phyloP scores from a whole-genome alignment of 1,140 invertebrate species.

The Myzus persicae region DNA sequence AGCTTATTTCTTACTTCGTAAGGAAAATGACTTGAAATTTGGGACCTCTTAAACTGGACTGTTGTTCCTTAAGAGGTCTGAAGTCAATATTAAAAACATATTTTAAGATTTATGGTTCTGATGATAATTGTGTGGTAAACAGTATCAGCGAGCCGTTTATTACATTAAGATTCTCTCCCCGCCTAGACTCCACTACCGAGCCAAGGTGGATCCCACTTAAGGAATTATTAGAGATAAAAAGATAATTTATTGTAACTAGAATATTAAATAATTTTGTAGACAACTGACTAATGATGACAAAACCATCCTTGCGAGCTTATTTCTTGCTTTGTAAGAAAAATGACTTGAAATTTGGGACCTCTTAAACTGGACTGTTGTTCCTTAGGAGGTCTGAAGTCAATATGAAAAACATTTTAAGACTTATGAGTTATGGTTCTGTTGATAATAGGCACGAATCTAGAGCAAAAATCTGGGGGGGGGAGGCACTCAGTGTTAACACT shows the following conservation, averaged over 20 bases:
- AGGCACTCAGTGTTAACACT: too few relatives aligned
- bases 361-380: background rate
- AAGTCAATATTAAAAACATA: background rate
- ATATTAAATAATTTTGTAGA: too few relatives aligned
- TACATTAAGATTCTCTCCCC: too few relatives aligned
- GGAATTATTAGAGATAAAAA: background rate
- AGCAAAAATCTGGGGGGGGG: too few relatives aligned
- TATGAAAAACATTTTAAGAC: background rate
- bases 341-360: slow-evolving; percentile 39
- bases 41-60: slow-evolving; percentile 28
- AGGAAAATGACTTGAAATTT: slow-evolving; percentile 30
- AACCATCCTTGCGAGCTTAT: slow-evolving; percentile 47
- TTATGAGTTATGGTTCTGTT: too few relatives aligned
- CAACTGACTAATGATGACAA: slow-evolving; percentile 34
- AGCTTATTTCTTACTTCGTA: slow-evolving; percentile 27
- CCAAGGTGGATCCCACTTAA: background rate
- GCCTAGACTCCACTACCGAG: too few relatives aligned
- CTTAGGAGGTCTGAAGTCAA: slow-evolving; percentile 46
- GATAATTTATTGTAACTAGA: too few relatives aligned
- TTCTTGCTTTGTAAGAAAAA: background rate
- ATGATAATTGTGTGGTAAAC: too few relatives aligned
- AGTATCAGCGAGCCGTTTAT: background rate
- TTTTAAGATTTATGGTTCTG: background rate
- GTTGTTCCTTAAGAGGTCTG: slow-evolving; percentile 34
- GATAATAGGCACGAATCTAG: too few relatives aligned